A percentile compares a stretch with the other conserved stretches of the same genome.
Conservation (phyloP, 2,888 invertebrate genomes). For the Cerceris ruficornis region DNA sequence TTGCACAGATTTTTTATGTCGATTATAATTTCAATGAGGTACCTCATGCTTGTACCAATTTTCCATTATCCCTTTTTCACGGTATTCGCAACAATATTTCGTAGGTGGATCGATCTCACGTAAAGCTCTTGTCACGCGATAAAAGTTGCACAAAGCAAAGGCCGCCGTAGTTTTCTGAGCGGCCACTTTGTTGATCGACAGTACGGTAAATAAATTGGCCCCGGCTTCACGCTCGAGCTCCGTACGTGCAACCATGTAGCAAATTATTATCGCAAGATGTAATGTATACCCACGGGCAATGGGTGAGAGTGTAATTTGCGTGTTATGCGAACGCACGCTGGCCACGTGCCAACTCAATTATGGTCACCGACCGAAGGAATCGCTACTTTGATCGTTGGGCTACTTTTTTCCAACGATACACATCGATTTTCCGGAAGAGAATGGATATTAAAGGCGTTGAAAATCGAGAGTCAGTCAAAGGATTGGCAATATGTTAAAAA, state of each 20-base stretch:
- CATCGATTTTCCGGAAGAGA: not conserved
- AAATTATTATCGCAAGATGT: slow-evolving; percentile 46
- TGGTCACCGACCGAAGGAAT: slow-evolving; percentile 2
- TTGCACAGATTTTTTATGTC: no score
- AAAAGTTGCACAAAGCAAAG: slow-evolving; percentile 3
- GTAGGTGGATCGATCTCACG: not conserved
- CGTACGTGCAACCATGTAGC: slow-evolving; percentile 33
- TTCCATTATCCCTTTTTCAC: no score
- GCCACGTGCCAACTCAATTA: slow-evolving; percentile 45
- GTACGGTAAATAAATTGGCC: slow-evolving; percentile 30
- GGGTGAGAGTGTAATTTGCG: slow-evolving; percentile 31
- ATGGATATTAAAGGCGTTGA: no score
- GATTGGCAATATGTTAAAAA: no score
- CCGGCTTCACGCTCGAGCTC: slow-evolving; percentile 26
- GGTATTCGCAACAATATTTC: no score
- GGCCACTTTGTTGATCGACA: slow-evolving; percentile 24
- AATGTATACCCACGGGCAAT: slow-evolving; percentile 33
- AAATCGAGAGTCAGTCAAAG: no score
- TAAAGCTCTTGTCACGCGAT: not conserved
- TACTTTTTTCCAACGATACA: not conserved
- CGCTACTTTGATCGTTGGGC: not conserved
- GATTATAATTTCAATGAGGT: no score
- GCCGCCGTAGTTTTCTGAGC: not conserved
- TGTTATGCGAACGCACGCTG: slow-evolving; percentile 5
- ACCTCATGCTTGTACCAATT: no score